phyloP scores from a whole-genome alignment of 1,140 invertebrate genomes.

The Neotoxoptera formosana region DNA sequence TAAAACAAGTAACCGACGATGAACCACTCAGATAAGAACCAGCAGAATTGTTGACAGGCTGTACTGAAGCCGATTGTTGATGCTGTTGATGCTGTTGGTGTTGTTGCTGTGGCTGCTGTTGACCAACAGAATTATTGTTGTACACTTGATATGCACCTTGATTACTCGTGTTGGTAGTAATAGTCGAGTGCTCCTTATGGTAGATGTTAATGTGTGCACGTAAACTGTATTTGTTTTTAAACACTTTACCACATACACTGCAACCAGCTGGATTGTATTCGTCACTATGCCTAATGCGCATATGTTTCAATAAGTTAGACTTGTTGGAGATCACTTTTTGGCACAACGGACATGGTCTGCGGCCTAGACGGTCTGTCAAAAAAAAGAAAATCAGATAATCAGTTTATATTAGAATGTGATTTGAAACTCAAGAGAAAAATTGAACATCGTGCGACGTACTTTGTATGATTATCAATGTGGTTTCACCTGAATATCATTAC shows the following conservation, averaged over 20 bases:
- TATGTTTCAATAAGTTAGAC: slow-evolving; percentile 65
- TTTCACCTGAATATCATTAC: slow-evolving; percentile 23
- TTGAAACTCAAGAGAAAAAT: neutral
- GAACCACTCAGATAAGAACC: slow-evolving; percentile 33
- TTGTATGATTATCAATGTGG: slow-evolving; percentile 5
- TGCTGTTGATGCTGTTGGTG: slow-evolving; percentile 26
- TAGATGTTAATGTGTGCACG: slow-evolving; percentile 66
- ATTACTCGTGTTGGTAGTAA: neutral
- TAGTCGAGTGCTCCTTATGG: slow-evolving; percentile 61
- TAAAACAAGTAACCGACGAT: slow-evolving; percentile 26
- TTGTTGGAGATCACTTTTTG: slow-evolving; percentile 65
- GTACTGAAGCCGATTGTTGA: slow-evolving; percentile 17
- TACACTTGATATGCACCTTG: slow-evolving; percentile 48
- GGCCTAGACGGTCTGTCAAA: slow-evolving; percentile 60
- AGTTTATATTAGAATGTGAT: neutral
- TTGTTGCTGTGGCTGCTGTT: slow-evolving; percentile 23
- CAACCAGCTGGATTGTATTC: slow-evolving; percentile 66
- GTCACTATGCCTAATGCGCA: slow-evolving; percentile 64
- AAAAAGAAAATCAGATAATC: neutral
- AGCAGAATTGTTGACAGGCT: slow-evolving; percentile 25
- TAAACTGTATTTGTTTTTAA: slow-evolving; percentile 77
- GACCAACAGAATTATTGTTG: neutral
- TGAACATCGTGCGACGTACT: neutral
- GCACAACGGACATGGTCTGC: slow-evolving; percentile 64
- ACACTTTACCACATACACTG: slow-evolving; percentile 72